Evolutionary conservation across 37 sponge, comb jelly and placozoan genomes (phyloP).

Genomic region (Cladorhizidae sp.): DNA sequence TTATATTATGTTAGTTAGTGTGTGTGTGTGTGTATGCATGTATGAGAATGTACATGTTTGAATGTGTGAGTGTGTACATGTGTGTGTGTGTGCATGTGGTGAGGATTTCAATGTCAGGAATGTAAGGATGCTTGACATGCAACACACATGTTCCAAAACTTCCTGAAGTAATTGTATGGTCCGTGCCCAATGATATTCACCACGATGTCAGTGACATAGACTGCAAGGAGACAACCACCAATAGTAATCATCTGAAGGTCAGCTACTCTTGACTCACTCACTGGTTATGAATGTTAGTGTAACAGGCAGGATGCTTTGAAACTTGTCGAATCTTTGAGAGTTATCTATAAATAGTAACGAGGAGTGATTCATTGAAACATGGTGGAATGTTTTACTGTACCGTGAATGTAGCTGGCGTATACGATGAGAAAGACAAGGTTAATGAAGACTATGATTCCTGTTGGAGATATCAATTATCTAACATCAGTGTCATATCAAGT

Average conservation of each 20-base stretch:
- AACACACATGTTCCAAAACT: constrained; percentile 76
- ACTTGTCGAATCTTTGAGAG: background rate
- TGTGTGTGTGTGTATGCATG: too few relatives aligned
- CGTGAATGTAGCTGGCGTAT: constrained; percentile 9
- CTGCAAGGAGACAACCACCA: constrained; percentile 12
- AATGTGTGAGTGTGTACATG: background rate
- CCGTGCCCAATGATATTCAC: constrained; percentile 71
- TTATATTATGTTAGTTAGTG: too few relatives aligned
- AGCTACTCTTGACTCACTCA: constrained; percentile 9
- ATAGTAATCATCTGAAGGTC: background rate
- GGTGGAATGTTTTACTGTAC: background rate
- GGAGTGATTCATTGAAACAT: background rate
- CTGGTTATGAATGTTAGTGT: constrained; percentile 33
- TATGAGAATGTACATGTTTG: background rate
- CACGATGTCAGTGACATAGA: constrained; percentile 69
- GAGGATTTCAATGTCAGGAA: background rate
- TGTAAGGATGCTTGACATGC: too few relatives aligned
- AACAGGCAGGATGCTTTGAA: constrained; percentile 22
- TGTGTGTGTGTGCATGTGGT: constrained; percentile 1
- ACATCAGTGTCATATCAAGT: too few relatives aligned
- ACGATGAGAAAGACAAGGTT: constrained; percentile 51
- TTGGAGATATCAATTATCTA: too few relatives aligned
- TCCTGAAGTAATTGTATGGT: constrained; percentile 61
- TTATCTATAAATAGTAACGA: background rate
- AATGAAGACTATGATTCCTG: constrained; percentile 43